A percentile compares a stretch with the other conserved stretches of the same genome.
phyloP scores from a whole-genome alignment of 1,140 invertebrate genomes.

The Trichomalopsis sarcophagae region DNA sequence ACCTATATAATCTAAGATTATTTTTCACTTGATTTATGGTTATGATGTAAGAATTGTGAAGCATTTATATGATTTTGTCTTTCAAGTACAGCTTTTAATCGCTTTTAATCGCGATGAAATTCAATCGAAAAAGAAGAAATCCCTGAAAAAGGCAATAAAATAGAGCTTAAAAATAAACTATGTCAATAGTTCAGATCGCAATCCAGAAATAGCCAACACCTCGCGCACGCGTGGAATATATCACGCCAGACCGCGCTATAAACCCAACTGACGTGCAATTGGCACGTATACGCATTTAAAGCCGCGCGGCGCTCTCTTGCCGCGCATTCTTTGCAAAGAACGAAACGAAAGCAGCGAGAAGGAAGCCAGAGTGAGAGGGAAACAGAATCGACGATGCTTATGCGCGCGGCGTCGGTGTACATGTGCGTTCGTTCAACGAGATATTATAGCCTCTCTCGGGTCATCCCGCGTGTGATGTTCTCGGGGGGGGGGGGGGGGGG shows the following conservation, averaged over 20 bases:
- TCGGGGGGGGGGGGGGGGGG: conserved; percentile 57
- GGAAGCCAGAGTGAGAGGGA: not conserved
- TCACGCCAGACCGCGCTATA: not conserved
- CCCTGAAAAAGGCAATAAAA: not conserved
- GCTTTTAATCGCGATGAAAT: too few relatives aligned
- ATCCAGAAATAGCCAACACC: not conserved
- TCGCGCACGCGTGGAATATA: conserved; percentile 3
- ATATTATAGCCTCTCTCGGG: conserved; percentile 8
- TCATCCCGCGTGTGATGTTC: conserved; percentile 24
- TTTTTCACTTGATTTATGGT: too few relatives aligned
- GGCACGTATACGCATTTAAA: conserved; percentile 49
- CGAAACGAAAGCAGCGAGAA: not conserved
- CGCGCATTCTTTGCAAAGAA: not conserved
- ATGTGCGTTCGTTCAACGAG: conserved; percentile 5
- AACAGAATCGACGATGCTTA: conserved; percentile 1
- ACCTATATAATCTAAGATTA: too few relatives aligned
- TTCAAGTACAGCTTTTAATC: too few relatives aligned
- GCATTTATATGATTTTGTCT: too few relatives aligned
- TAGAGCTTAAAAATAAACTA: not conserved
- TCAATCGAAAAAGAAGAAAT: not conserved
- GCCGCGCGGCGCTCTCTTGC: not conserved
- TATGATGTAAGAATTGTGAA: too few relatives aligned
- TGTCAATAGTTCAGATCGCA: not conserved
- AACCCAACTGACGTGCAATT: conserved; percentile 45
- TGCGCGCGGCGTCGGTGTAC: not conserved